Conservation (phyloP, 2,797 vertebrate species). For the Sorex maritimensis region DNA sequence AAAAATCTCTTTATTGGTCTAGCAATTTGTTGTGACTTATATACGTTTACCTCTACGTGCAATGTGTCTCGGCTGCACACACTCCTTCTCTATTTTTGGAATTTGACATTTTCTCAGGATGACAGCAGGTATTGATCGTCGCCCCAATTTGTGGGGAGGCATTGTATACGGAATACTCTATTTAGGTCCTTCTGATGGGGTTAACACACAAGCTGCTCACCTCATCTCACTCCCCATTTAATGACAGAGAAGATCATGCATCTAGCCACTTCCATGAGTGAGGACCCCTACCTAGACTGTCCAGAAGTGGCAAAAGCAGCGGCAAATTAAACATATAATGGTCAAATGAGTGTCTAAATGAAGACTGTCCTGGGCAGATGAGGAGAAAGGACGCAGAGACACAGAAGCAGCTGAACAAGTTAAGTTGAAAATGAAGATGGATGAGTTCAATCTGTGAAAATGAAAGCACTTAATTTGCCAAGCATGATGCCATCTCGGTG, state of each 20-base stretch:
- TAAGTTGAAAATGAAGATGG: constrained; percentile 38
- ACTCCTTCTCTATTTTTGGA: background rate
- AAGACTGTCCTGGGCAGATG: background rate
- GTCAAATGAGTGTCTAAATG: background rate
- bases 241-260: background rate
- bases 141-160: no score
- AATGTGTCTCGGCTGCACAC: background rate
- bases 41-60: background rate
- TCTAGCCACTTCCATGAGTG: background rate
- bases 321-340: background rate
- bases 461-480: constrained; percentile 19
- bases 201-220: background rate
- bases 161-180: background rate
- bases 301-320: constrained; percentile 9
- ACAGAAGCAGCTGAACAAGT: background rate
- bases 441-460: constrained; percentile 18
- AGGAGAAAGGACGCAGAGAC: background rate
- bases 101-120: background rate
- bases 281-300: background rate
- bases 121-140: background rate
- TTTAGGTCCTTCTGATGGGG: background rate
- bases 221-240: background rate
- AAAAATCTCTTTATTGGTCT: background rate
- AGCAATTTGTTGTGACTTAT: background rate
- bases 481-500: constrained; percentile 3